Evolutionary conservation across 2,113 vertebrate genomes (phyloP), one percentile per base, ranked within the genome.

Genomic region (Piprites chloris): DNA sequence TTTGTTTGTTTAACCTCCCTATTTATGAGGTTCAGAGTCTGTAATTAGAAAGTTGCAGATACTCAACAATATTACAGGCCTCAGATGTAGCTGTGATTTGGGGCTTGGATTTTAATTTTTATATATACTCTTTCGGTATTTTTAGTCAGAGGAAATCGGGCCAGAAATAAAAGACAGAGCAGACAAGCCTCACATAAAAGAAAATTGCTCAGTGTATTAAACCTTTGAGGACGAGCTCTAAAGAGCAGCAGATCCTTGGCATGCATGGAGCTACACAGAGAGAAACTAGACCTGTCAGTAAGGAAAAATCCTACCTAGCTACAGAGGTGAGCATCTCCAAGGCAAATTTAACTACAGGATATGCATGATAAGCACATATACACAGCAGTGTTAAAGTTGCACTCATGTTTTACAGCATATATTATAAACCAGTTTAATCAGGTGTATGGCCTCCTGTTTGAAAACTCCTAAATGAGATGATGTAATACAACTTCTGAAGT

Each of bases 21-120:
- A 76, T 91, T 96, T 91, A 76, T 67, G 30, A 77, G 33, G 17
- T 71, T 91, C 50, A 66, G 50, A 96, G 55, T 22, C 79, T 92
- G 65, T 77, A 93, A 92, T 89, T 77, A 95, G 35, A 74, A 97
- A 90, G 22, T 50, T 85, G 67, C 58, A 91, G 58, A 83, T 66
- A 65, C 30, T 68, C 69, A 35, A 59, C 65, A 84, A 11, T 49
- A 85, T 79, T 91, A 76, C 53, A 94, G 32, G 69, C 53, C 83
- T 33, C 55, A 88, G 67, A 95, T 6, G 10, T 17, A 82, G 78
- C 67, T 85, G 55, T 59, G 69, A 95, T 59, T 69, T 75, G 41
- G 24, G 66, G 58, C 82, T 80, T 6, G 0, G 20, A 69, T 77
- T 80, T 56, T 85, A 47, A 90, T 76, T 81, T 10, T 69, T 26